Evolutionary conservation across 2,113 vertebrate genomes (phyloP).

Genomic region (Urocolius indicus): DNA sequence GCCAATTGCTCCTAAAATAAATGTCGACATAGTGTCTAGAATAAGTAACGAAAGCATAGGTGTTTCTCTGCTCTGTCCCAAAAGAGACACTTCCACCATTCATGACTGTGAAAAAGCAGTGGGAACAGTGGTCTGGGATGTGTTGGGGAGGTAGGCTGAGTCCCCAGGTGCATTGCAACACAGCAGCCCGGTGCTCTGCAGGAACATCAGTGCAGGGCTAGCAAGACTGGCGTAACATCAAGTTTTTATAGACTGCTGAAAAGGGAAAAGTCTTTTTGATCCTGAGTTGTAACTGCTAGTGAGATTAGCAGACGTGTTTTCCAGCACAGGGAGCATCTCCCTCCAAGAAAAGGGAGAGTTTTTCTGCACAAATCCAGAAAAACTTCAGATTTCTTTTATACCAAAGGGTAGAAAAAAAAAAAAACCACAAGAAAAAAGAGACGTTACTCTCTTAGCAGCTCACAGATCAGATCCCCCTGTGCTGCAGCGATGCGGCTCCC

Average conservation of each 20-base stretch:
- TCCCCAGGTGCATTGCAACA: not conserved
- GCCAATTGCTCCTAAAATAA: not conserved
- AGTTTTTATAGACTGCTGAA: constrained; percentile 58
- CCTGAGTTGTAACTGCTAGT: not conserved
- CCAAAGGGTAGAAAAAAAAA: not conserved
- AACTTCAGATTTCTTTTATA: not conserved
- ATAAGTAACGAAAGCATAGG: not conserved
- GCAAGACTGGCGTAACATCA: constrained; percentile 63
- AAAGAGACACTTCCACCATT: not conserved
- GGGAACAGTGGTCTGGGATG: not conserved
- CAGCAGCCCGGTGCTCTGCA: not conserved
- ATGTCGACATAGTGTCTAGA: not conserved
- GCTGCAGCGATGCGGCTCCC: not conserved
- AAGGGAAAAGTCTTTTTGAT: constrained; percentile 44
- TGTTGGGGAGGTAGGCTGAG: not conserved
- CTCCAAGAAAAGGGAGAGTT: constrained; percentile 53
- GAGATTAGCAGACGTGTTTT: constrained; percentile 31
- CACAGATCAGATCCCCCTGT: not conserved
- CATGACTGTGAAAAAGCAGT: not conserved
- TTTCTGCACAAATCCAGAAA: constrained; percentile 46
- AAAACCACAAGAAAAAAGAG: not conserved
- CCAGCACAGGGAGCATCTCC: not conserved
- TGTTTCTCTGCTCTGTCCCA: not conserved
- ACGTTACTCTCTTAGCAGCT: not conserved
- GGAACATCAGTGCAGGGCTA: not conserved